Percentiles rank a stretch among this genome's conserved stretches.
These are phyloP conservation scores for Hyphantria cunea DNA, from an alignment of 1,140 invertebrate genomes.

Conservation along the genomic window DNA sequence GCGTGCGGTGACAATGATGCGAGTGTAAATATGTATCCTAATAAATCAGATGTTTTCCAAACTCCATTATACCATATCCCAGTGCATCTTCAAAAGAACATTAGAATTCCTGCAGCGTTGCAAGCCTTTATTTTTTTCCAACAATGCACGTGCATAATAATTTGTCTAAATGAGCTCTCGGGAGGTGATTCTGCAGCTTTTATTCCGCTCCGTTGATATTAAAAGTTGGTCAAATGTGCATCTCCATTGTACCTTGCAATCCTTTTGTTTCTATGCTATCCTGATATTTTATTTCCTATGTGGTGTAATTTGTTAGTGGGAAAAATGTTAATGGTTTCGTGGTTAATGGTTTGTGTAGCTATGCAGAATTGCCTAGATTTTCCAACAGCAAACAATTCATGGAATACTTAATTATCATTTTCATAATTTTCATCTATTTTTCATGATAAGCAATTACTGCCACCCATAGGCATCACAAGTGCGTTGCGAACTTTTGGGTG, in stretches of 20 bases:
- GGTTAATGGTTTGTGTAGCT: slow-evolving; percentile 6
- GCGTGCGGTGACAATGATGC: too few species aligned
- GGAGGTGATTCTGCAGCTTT: slow-evolving; percentile 21
- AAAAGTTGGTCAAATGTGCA: slow-evolving; percentile 36
- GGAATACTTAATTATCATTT: too few species aligned
- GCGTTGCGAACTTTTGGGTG: too few species aligned
- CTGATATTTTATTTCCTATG: not conserved
- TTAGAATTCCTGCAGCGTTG: too few species aligned
- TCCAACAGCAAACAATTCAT: not conserved
- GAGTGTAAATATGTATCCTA: too few species aligned
- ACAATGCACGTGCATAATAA: slow-evolving; percentile 30
- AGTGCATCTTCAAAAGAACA: too few species aligned
- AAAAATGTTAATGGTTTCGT: slow-evolving; percentile 12
- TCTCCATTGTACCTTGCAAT: slow-evolving; percentile 23
- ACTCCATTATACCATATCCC: not conserved
- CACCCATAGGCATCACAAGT: too few species aligned
- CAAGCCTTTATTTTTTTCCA: slow-evolving; percentile 20
- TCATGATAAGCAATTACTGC: too few species aligned
- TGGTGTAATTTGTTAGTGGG: slow-evolving; percentile 18
- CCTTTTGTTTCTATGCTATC: slow-evolving; percentile 30
- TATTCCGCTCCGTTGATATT: slow-evolving; percentile 29
- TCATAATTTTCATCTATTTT: too few species aligned
- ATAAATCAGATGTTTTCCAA: too few species aligned
- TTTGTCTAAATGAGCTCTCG: slow-evolving; percentile 34
- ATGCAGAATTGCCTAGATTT: not conserved